phyloP scores from a whole-genome alignment of 2,113 vertebrate species.

The Ellobius talpinus region DNA sequence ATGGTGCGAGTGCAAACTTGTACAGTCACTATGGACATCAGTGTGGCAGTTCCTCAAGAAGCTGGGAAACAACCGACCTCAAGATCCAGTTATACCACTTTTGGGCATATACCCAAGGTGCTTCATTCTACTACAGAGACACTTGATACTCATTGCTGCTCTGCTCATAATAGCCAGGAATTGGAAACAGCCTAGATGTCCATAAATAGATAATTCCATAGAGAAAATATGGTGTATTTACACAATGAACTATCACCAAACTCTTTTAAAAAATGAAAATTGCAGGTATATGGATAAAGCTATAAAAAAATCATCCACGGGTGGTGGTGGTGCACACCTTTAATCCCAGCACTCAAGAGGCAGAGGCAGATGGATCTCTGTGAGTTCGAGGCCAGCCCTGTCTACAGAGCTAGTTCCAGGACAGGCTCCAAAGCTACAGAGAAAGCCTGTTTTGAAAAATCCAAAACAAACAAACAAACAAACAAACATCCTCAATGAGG shows the following conservation, averaged over 20 bases:
- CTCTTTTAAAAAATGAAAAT: neutral
- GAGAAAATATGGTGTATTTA: neutral
- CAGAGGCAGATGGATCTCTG: too few relatives aligned
- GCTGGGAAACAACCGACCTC: neutral
- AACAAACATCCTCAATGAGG: neutral
- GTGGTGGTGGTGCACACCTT: too few relatives aligned
- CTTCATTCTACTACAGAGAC: neutral
- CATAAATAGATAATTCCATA: neutral
- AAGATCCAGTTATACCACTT: neutral
- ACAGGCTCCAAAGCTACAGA: too few relatives aligned
- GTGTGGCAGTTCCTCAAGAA: neutral
- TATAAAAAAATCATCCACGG: neutral
- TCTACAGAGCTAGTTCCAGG: too few relatives aligned
- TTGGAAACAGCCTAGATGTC: neutral
- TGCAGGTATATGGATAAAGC: neutral
- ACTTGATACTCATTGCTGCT: neutral
- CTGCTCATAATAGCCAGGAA: neutral
- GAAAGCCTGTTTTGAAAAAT: too few relatives aligned
- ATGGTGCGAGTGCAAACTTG: neutral
- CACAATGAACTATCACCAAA: neutral
- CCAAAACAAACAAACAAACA: neutral
- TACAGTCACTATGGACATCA: neutral
- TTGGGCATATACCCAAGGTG: neutral
- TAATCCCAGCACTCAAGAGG: too few relatives aligned
- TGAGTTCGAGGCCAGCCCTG: too few relatives aligned